These are phyloP conservation scores for Pangasius macronema DNA, from an alignment of 2,797 vertebrate species.

Conservation along the genomic window DNA sequence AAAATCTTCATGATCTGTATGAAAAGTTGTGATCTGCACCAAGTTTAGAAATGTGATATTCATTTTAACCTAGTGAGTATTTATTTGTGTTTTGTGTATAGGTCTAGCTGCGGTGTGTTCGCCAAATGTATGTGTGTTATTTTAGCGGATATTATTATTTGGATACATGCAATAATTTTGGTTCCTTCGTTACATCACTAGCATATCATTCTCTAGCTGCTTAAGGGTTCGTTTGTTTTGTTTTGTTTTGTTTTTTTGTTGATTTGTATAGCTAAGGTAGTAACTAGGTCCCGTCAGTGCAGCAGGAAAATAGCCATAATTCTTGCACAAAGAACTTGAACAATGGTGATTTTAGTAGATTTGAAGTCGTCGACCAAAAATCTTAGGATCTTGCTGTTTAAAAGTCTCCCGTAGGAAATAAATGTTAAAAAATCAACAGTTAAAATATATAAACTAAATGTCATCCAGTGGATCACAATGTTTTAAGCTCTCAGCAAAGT, in stretches of 20 bases:
- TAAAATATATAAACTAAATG: not conserved
- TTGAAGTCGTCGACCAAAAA: not conserved
- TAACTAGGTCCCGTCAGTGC: slow-evolving; percentile 7
- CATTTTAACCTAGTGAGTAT: slow-evolving; percentile 18
- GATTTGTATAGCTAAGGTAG: slow-evolving; percentile 9
- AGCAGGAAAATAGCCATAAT: slow-evolving; percentile 48
- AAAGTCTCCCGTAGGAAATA: not conserved
- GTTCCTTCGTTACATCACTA: slow-evolving; percentile 26
- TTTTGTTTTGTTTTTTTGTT: not conserved
- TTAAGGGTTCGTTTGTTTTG: not conserved
- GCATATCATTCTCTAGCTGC: slow-evolving; percentile 12
- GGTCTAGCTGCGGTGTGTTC: slow-evolving; percentile 19
- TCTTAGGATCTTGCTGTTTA: not conserved
- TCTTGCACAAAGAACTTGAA: slow-evolving; percentile 14
- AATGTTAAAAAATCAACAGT: not conserved
- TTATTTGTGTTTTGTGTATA: slow-evolving; percentile 30
- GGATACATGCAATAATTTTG: slow-evolving; percentile 51
- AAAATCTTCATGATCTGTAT: not conserved
- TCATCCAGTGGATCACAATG: not conserved
- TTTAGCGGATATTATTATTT: slow-evolving; percentile 33
- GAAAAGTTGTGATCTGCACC: slow-evolving; percentile 8
- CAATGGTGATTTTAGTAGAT: slow-evolving; percentile 19
- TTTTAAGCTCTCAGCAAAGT: slow-evolving; percentile 7
- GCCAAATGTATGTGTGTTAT: slow-evolving; percentile 3
- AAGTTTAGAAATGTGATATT: slow-evolving; percentile 9